Conservation (phyloP, 2,797 vertebrate genomes). For the Fratercula arctica region DNA sequence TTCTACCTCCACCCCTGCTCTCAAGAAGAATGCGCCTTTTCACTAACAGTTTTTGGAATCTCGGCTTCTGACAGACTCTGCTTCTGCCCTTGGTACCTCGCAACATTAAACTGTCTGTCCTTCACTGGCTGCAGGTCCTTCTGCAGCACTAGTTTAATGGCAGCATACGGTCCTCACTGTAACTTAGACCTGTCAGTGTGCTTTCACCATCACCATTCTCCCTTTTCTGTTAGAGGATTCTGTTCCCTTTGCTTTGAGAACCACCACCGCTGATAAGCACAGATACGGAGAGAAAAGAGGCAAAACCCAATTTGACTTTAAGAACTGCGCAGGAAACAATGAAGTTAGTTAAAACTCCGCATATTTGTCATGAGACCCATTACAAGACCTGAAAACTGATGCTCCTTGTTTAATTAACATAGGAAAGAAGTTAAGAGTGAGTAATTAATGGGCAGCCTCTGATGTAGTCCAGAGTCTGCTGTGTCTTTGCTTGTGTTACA, state of each 20-base stretch:
- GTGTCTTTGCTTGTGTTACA: not conserved
- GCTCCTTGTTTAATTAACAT: not conserved
- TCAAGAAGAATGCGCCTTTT: not conserved
- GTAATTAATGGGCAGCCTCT: not conserved
- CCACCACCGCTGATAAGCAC: not conserved
- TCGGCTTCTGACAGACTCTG: not conserved
- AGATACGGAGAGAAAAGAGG: not conserved
- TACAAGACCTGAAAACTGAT: not conserved
- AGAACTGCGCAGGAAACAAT: not conserved
- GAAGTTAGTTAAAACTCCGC: not conserved
- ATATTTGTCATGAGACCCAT: not conserved
- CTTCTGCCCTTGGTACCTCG: not conserved
- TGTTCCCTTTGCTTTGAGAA: not conserved
- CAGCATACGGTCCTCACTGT: not conserved
- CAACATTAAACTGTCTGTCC: not conserved
- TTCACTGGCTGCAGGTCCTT: not conserved
- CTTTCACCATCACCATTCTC: not conserved
- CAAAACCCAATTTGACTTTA: not conserved
- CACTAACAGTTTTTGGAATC: not conserved
- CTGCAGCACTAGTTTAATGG: not conserved
- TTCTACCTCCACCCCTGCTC: not conserved
- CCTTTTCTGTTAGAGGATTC: not conserved
- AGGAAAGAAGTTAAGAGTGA: not conserved
- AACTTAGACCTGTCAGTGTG: not conserved
- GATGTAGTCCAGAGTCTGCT: not conserved